These are phyloP conservation scores for Ammodytes dubius DNA, from an alignment of 2,113 vertebrate genomes.

Conservation along the genomic window DNA sequence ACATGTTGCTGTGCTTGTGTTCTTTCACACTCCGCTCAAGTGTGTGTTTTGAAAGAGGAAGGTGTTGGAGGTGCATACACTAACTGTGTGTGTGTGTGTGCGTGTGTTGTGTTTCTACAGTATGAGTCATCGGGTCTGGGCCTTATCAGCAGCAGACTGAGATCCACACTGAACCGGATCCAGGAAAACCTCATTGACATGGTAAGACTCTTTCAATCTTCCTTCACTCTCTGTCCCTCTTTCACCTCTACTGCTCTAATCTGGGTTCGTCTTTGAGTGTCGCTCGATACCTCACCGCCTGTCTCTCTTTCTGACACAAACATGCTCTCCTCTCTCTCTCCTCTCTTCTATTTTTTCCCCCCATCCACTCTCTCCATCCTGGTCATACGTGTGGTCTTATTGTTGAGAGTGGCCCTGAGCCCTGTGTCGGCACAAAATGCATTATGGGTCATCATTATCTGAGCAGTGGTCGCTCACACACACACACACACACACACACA, in stretches of 20 bases:
- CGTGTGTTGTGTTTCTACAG: constrained; percentile 83
- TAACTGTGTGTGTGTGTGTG: constrained; percentile 31
- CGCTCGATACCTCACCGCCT: constrained; percentile 28
- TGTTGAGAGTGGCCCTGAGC: constrained; percentile 39
- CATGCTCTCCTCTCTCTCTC: constrained; percentile 32
- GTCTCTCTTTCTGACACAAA: constrained; percentile 57
- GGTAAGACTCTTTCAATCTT: constrained; percentile 83
- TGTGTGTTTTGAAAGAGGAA: constrained; percentile 38
- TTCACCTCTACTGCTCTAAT: constrained; percentile 15
- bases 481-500: constrained; percentile 6
- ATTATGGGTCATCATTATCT: constrained; percentile 77
- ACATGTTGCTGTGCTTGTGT: constrained; percentile 26
- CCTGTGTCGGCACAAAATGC: constrained; percentile 61
- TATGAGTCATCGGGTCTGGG: constrained; percentile 96
- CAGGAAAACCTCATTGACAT: constrained; percentile 97
- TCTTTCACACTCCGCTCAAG: constrained; percentile 44
- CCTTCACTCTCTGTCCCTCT: constrained; percentile 20
- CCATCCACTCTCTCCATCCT: constrained; percentile 7
- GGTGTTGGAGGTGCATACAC: constrained; percentile 22
- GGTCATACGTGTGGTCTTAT: constrained; percentile 15
- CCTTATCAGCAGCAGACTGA: constrained; percentile 96
- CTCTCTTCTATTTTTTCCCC: constrained; percentile 41
- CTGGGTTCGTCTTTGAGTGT: constrained; percentile 23
- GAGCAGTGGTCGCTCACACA: constrained; percentile 55
- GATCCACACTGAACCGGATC: constrained; percentile 96